Evolutionary conservation across 2,113 vertebrate genomes (phyloP).

Genomic region (Rhinopomastus cyanomelas): DNA sequence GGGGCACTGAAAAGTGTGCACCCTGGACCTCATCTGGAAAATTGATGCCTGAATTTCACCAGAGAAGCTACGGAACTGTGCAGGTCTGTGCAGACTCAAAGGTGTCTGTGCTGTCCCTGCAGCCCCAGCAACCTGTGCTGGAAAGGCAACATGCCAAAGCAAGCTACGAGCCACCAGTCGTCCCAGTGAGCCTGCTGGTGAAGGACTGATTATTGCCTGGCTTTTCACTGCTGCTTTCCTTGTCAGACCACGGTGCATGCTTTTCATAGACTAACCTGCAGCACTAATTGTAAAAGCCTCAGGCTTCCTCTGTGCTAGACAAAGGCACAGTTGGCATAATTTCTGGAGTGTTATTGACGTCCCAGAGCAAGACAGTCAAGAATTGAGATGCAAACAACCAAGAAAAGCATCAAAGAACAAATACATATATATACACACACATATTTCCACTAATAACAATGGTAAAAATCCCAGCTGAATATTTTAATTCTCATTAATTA

Average conservation of each 20-base stretch:
- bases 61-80: background rate
- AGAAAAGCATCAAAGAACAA: constrained; percentile 44
- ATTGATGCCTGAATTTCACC: background rate
- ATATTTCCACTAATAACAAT: background rate
- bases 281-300: constrained; percentile 24
- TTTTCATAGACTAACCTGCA: constrained; percentile 9
- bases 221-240: background rate
- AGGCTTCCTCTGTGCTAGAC: background rate
- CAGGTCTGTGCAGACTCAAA: background rate
- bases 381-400: background rate
- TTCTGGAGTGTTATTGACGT: constrained; percentile 15
- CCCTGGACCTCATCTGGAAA: background rate
- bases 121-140: background rate
- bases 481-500: constrained; percentile 47
- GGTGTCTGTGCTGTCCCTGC: accelerated
- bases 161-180: background rate
- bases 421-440: background rate
- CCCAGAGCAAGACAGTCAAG: constrained; percentile 6
- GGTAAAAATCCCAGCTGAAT: background rate
- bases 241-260: background rate
- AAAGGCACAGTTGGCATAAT: background rate
- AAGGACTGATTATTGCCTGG: background rate
- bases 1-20: background rate
- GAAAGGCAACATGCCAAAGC: background rate
- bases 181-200: background rate